Conservation (phyloP, 1,140 invertebrate genomes). For the Panagrolaimus sp. region DNA sequence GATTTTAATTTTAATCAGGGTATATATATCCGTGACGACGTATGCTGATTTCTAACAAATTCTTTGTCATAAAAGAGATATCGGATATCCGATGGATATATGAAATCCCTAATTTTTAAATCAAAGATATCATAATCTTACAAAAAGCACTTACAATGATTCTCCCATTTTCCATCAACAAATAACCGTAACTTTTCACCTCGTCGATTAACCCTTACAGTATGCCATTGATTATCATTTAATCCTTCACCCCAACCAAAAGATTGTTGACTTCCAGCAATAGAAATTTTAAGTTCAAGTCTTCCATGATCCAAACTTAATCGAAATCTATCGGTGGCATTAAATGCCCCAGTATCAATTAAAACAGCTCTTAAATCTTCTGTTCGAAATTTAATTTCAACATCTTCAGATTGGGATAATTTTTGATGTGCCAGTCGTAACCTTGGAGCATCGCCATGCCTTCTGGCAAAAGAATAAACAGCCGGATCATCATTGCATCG, state of each 20-base stretch:
- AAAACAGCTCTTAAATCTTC: slow-evolving; percentile 67
- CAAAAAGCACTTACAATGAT: slow-evolving; percentile 23
- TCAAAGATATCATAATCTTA: too few relatives aligned
- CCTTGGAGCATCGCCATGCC: slow-evolving; percentile 71
- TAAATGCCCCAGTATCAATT: slow-evolving; percentile 50
- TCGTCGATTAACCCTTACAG: slow-evolving; percentile 75
- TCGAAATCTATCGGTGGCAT: slow-evolving; percentile 57
- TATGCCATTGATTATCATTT: slow-evolving; percentile 91
- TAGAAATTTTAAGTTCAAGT: slow-evolving; percentile 73
- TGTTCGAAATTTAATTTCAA: slow-evolving; percentile 80
- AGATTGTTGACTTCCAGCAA: slow-evolving; percentile 80
- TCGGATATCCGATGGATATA: too few relatives aligned
- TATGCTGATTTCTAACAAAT: too few relatives aligned
- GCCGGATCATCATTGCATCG: slow-evolving; percentile 80
- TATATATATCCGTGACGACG: too few relatives aligned
- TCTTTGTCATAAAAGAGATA: too few relatives aligned
- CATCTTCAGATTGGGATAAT: slow-evolving; percentile 82
- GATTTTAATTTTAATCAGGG: too few relatives aligned
- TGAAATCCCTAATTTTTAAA: too few relatives aligned
- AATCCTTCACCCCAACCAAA: slow-evolving; percentile 69
- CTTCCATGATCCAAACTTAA: slow-evolving; percentile 72
- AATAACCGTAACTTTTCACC: slow-evolving; percentile 76
- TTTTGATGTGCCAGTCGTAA: slow-evolving; percentile 74
- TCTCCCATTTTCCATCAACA: slow-evolving; percentile 68
- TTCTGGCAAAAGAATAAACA: neutral